phyloP scores from a whole-genome alignment of 2,888 invertebrate genomes.

The Parnassius mnemosyne region DNA sequence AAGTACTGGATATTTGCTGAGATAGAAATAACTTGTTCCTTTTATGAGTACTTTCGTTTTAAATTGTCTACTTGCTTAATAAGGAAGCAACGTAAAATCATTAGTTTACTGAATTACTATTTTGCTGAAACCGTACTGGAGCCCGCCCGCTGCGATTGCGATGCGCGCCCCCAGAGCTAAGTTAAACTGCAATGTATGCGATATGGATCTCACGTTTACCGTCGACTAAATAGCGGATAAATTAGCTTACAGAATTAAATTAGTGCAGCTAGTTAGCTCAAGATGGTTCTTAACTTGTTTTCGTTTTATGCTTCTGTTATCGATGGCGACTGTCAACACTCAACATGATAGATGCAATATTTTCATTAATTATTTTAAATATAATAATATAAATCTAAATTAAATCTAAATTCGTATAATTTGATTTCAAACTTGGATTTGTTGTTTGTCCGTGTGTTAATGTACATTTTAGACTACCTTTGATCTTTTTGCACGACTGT shows the following conservation, averaged over 20 bases:
- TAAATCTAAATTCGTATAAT: too few species aligned
- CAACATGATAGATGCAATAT: neutral
- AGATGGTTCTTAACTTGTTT: slow-evolving; percentile 15
- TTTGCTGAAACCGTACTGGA: slow-evolving; percentile 37
- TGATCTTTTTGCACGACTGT: too few species aligned
- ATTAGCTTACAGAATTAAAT: slow-evolving; percentile 72
- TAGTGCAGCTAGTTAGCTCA: slow-evolving; percentile 50
- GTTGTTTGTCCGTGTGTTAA: too few species aligned
- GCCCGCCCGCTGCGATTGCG: slow-evolving; percentile 64
- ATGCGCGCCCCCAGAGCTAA: slow-evolving; percentile 53
- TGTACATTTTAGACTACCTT: too few species aligned
- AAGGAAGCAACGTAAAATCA: slow-evolving; percentile 29
- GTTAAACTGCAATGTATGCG: slow-evolving; percentile 61
- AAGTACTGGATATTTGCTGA: too few species aligned
- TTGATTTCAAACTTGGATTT: too few species aligned
- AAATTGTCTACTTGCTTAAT: slow-evolving; percentile 6
- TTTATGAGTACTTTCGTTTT: too few species aligned
- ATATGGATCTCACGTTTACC: slow-evolving; percentile 77
- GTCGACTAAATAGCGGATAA: slow-evolving; percentile 73
- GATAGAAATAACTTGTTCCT: too few species aligned
- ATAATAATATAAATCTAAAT: too few species aligned
- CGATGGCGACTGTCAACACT: neutral
- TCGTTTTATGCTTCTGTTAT: slow-evolving; percentile 8
- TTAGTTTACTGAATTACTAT: slow-evolving; percentile 41
- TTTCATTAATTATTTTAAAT: neutral